phyloP scores from a whole-genome alignment of 2,888 invertebrate species.

The Muscina levida region DNA sequence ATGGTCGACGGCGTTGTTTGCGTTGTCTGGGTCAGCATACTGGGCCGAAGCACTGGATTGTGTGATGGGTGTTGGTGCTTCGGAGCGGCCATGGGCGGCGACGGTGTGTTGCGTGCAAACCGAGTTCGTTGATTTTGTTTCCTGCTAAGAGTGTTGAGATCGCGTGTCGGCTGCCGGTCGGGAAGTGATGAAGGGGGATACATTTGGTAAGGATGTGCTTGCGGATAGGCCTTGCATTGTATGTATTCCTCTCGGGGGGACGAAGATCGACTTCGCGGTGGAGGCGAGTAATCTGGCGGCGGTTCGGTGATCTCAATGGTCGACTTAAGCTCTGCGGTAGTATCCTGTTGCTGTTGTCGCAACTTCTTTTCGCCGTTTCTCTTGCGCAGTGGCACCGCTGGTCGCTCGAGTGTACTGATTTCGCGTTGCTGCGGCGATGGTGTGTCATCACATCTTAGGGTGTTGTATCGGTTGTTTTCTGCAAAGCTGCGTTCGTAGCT shows the following conservation, averaged over 20 bases:
- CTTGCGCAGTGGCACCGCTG: conserved; percentile 85
- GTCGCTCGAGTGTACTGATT: conserved; percentile 77
- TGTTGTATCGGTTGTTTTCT: conserved; percentile 73
- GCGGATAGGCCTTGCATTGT: conserved; percentile 53
- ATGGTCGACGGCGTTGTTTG: conserved; percentile 77
- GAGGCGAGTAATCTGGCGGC: conserved; percentile 87
- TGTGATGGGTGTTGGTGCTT: conserved; percentile 31
- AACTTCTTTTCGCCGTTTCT: conserved; percentile 82
- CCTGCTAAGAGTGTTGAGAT: conserved; percentile 75
- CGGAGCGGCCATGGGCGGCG: conserved; percentile 65
- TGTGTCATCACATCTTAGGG: conserved; percentile 83
- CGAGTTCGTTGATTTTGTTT: conserved; percentile 85
- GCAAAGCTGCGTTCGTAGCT: conserved; percentile 69
- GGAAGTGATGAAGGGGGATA: conserved; percentile 27
- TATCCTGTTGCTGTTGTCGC: conserved; percentile 74
- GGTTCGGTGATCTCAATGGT: conserved; percentile 82
- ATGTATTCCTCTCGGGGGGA: conserved; percentile 75
- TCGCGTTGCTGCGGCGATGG: conserved; percentile 80
- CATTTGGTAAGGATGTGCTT: conserved; percentile 51
- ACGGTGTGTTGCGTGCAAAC: conserved; percentile 81
- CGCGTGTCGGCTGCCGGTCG: conserved; percentile 55
- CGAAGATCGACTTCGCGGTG: conserved; percentile 80
- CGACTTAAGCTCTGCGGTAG: conserved; percentile 79
- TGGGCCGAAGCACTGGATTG: conserved; percentile 67
- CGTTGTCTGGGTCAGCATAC: conserved; percentile 76